Evolutionary conservation across 2,113 vertebrate genomes (phyloP), one percentile per base, ranked within the genome.

Genomic region (Chamaetylas fuelleborni): DNA sequence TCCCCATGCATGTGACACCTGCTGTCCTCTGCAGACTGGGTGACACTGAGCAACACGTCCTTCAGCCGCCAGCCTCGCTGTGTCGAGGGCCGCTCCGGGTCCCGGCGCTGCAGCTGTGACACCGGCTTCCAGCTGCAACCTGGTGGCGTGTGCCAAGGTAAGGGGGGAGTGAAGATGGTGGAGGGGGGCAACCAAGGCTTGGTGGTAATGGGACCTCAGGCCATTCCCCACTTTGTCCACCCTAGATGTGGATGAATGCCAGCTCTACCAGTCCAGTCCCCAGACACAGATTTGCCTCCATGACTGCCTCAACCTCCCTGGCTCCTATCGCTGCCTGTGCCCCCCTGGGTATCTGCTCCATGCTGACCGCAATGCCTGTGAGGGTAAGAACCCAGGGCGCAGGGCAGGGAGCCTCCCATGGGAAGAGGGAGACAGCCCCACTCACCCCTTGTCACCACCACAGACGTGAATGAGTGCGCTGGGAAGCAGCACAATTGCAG

Each of bases 171-270:
- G 38, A 78, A 13, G 47, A 47, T 36, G 42, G 45, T 1, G 8
- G 40, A 23, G 17, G 4, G 34, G 24, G 15, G 5, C 14, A 81
- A 70, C 16, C 5, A 54, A 54, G 34, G 13, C 28, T 64, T 5
- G 2, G 36, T 9, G 2, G 7, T 8, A 14, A 19, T 0, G 0
- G 16, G 19, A 54, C 4, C n/a, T 29, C 34, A 10, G 9, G 13
- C 4, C 17, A 36, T 26, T 34, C 14, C 28, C 40, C 0, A 1
- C 24, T 60, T n/a, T 81, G 9, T 47, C 4, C 12, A 79, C 85
- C n/a, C 11, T 74, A 99, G 99, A 99, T 31, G 97, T 99, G 42
- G 99, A 99, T 22, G 98, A 99, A 95, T 99, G 99, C 93, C 97
- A 98, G 93, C 92, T 99, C 65, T 99, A 98, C 97, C 98, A 99